These are phyloP conservation scores for Cantharis rustica DNA, from an alignment of 2,888 invertebrate genomes.

Conservation along the genomic window DNA sequence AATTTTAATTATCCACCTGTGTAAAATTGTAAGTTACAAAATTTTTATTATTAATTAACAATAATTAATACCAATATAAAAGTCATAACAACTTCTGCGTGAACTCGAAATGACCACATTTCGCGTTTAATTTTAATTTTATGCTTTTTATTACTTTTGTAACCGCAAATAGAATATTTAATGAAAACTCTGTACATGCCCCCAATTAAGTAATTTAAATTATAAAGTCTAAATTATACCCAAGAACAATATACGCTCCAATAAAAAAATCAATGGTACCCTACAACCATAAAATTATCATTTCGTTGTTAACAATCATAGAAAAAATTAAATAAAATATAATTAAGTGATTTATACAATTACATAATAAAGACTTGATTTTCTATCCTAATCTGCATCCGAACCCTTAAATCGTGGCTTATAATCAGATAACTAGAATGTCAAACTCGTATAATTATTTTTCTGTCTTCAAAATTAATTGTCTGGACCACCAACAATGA, in stretches of 20 bases:
- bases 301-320: not conserved
- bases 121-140: not conserved
- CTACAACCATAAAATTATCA: not conserved
- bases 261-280: not conserved
- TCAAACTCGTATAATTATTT: constrained; percentile 27
- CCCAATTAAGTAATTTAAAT: not conserved
- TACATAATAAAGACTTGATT: not conserved
- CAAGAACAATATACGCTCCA: not conserved
- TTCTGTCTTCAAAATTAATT: constrained; percentile 33
- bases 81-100: not conserved
- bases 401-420: constrained; percentile 14
- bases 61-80: not conserved
- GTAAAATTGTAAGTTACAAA: not conserved
- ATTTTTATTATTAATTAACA: not conserved
- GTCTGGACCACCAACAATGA: constrained; percentile 31
- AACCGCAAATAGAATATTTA: not conserved
- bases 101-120: not conserved
- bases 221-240: not conserved
- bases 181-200: not conserved
- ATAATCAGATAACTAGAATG: constrained; percentile 11
- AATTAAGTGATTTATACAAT: not conserved
- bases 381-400: constrained; percentile 10
- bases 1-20: not conserved
- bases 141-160: not conserved
- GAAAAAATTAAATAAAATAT: not conserved